These are phyloP conservation scores for Engraulis encrasicolus DNA, from an alignment of 2,113 vertebrate species.

Conservation along the genomic window DNA sequence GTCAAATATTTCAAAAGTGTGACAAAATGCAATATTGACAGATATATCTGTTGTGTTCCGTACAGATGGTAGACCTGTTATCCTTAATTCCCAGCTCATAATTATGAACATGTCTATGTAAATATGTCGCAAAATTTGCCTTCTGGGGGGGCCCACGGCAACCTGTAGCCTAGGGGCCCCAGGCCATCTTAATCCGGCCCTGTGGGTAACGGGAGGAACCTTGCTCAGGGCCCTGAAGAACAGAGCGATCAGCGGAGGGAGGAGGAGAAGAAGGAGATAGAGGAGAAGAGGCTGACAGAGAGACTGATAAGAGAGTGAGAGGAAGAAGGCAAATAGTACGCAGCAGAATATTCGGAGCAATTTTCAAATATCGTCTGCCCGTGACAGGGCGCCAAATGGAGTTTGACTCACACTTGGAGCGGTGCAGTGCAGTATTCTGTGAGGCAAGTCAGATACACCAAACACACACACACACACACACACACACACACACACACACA, in stretches of 20 bases:
- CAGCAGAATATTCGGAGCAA: neutral
- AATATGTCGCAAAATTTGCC: no score
- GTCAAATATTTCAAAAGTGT: no score
- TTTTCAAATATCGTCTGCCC: neutral
- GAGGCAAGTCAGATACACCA: neutral
- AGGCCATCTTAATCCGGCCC: no score
- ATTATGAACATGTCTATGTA: no score
- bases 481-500: neutral
- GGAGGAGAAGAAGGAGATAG: neutral
- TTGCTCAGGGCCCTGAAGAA: slow-evolving; percentile 20
- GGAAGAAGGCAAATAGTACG: neutral
- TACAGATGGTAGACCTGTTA: no score
- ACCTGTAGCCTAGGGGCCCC: no score
- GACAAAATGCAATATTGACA: no score
- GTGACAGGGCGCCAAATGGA: slow-evolving; percentile 5
- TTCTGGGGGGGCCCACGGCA: no score
- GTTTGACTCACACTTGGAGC: neutral
- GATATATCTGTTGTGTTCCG: no score
- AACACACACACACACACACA: neutral
- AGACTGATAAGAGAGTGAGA: slow-evolving; percentile 12
- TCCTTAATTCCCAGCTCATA: no score
- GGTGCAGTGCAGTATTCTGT: neutral
- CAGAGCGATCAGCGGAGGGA: neutral
- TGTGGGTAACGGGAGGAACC: slow-evolving; percentile 38
- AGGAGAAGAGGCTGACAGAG: slow-evolving; percentile 26